phyloP scores from a whole-genome alignment of 2,113 vertebrate species.

The Polypterus senegalus region DNA sequence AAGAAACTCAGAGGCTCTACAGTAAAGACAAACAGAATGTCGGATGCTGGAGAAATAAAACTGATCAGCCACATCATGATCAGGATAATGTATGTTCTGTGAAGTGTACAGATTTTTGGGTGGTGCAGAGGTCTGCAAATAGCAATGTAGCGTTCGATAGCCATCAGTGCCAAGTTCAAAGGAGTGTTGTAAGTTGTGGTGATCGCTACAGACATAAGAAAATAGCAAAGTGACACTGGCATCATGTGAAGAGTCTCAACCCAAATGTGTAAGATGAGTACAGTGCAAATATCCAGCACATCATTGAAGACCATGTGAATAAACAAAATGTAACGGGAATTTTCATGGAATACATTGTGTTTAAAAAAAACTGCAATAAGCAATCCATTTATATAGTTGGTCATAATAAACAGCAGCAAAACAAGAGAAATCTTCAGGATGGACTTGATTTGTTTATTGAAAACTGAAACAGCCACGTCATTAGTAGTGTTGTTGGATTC shows the following conservation, averaged over 20 bases:
- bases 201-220: conserved; percentile 25
- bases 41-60: conserved; percentile 1
- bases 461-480: too few species aligned
- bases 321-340: conserved; percentile 37
- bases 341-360: conserved; percentile 28
- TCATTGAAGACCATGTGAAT: conserved; percentile 27
- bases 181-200: conserved; percentile 33
- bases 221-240: conserved; percentile 27
- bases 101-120: conserved; percentile 32
- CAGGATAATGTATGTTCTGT: conserved; percentile 28
- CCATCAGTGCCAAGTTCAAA: conserved; percentile 39
- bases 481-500: too few species aligned
- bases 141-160: conserved; percentile 37
- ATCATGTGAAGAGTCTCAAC: conserved; percentile 13
- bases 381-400: conserved; percentile 41
- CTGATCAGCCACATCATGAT: conserved; percentile 31
- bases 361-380: conserved; percentile 41
- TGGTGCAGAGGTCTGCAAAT: conserved; percentile 34
- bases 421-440: conserved; percentile 17
- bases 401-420: conserved; percentile 31
- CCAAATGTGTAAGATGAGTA: conserved; percentile 7
- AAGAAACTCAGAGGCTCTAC: conserved; percentile 12
- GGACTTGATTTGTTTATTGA: too few species aligned
- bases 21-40: conserved; percentile 22
- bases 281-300: conserved; percentile 17